phyloP scores from a whole-genome alignment of 2,888 invertebrate species.

The Diploptera punctata region DNA sequence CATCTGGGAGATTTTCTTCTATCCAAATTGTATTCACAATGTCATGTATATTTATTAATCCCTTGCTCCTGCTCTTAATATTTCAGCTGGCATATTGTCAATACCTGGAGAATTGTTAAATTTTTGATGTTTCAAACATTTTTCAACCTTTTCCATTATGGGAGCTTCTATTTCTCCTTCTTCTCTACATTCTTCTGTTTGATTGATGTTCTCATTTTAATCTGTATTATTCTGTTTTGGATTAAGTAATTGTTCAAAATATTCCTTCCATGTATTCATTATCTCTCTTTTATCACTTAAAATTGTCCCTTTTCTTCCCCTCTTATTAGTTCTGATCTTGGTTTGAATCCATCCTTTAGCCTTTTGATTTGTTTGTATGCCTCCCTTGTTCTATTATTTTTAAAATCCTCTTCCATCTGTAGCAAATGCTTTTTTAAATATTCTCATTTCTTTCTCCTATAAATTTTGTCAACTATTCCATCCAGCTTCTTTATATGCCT shows the following conservation, averaged over 20 bases:
- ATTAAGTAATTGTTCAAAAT: neutral
- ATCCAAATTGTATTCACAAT: neutral
- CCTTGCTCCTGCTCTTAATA: neutral
- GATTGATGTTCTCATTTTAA: neutral
- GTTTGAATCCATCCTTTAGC: too few relatives aligned
- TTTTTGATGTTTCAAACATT: neutral
- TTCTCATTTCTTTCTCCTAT: too few relatives aligned
- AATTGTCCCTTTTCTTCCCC: too few relatives aligned
- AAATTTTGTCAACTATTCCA: too few relatives aligned
- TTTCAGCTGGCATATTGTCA: too few relatives aligned
- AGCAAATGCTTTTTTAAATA: too few relatives aligned
- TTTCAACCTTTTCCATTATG: neutral
- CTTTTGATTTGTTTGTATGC: too few relatives aligned
- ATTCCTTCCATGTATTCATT: constrained; percentile 7
- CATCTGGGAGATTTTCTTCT: too few relatives aligned
- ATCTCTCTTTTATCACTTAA: constrained; percentile 20
- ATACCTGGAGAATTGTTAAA: neutral
- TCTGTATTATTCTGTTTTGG: constrained; percentile 19
- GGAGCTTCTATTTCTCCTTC: neutral
- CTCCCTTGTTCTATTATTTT: too few relatives aligned
- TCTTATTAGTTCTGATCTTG: too few relatives aligned
- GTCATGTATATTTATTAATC: neutral
- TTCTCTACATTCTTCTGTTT: neutral
- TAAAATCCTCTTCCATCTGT: too few relatives aligned
- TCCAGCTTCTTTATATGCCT: too few relatives aligned